phyloP scores from a whole-genome alignment of 1,140 invertebrate species.

The Hirudo medicinalis region DNA sequence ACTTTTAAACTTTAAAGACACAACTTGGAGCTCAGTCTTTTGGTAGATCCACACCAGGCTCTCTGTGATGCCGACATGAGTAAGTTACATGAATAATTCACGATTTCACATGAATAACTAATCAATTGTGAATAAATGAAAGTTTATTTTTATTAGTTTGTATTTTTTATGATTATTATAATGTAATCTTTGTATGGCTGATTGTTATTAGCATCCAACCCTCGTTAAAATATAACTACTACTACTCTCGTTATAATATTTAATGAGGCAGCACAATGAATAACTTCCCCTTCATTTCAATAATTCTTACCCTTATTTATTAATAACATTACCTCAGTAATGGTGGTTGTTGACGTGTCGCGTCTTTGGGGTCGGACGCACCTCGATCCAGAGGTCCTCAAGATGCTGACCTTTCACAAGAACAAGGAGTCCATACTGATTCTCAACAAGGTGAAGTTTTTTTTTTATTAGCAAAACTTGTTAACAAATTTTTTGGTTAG shows the following conservation, averaged over 20 bases:
- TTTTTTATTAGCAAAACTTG: too few relatives aligned
- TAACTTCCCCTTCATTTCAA: too few relatives aligned
- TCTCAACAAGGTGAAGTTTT: constrained; percentile 61
- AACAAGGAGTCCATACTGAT: constrained; percentile 62
- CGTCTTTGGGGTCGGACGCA: constrained; percentile 53
- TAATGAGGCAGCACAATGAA: too few relatives aligned
- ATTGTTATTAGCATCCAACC: too few relatives aligned
- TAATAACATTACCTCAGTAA: constrained; percentile 43
- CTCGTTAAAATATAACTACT: too few relatives aligned
- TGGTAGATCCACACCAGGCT: constrained; percentile 51
- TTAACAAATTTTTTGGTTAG: too few relatives aligned
- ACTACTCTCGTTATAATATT: too few relatives aligned
- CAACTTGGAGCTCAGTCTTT: constrained; percentile 49
- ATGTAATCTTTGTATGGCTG: too few relatives aligned
- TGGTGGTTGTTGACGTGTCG: constrained; percentile 69
- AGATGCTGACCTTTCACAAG: constrained; percentile 51
- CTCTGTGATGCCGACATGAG: constrained; percentile 58
- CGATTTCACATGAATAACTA: too few relatives aligned
- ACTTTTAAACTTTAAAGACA: constrained; percentile 33
- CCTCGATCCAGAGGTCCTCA: constrained; percentile 56
- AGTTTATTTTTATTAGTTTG: too few relatives aligned
- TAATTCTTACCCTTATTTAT: background rate
- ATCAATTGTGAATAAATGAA: too few relatives aligned
- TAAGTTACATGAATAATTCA: background rate
- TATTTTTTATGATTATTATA: too few relatives aligned